These are phyloP conservation scores for Acleris emargana DNA, from an alignment of 2,888 invertebrate species.

Conservation along the genomic window DNA sequence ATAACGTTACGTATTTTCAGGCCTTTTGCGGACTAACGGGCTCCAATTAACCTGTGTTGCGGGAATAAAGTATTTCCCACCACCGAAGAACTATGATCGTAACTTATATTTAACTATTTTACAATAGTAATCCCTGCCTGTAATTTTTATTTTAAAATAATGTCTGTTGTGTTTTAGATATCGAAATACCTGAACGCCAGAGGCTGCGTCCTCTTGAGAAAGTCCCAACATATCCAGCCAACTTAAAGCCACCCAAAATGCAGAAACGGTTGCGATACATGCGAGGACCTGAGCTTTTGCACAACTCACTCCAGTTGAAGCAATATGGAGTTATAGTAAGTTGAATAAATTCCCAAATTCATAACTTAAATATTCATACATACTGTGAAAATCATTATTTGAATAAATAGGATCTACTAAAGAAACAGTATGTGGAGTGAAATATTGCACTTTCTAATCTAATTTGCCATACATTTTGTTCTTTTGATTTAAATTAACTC, in stretches of 20 bases:
- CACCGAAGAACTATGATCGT: constrained; percentile 88
- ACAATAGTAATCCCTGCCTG: neutral
- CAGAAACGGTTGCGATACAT: constrained; percentile 91
- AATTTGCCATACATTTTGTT: no score
- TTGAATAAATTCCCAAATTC: constrained; percentile 37
- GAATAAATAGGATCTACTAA: no score
- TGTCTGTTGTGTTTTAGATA: constrained; percentile 75
- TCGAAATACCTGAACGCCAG: constrained; percentile 88
- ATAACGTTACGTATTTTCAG: constrained; percentile 47
- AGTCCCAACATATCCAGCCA: constrained; percentile 87
- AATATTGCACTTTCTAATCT: no score
- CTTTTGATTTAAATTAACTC: no score
- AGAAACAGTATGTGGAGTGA: no score
- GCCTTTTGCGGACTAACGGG: constrained; percentile 58
- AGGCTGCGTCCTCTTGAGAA: constrained; percentile 89
- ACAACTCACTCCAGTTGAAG: constrained; percentile 93
- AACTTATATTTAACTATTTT: constrained; percentile 50
- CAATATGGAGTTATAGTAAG: constrained; percentile 97
- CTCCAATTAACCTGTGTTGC: constrained; percentile 55
- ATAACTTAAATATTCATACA: no score
- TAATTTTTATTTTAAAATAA: no score
- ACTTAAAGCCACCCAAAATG: constrained; percentile 91
- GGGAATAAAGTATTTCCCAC: constrained; percentile 88
- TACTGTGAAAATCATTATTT: no score
- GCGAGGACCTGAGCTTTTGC: constrained; percentile 95